Evolutionary conservation across 1,140 invertebrate genomes (phyloP), one percentile per base, ranked within the genome.

Genomic region (Solenopsis invicta): DNA sequence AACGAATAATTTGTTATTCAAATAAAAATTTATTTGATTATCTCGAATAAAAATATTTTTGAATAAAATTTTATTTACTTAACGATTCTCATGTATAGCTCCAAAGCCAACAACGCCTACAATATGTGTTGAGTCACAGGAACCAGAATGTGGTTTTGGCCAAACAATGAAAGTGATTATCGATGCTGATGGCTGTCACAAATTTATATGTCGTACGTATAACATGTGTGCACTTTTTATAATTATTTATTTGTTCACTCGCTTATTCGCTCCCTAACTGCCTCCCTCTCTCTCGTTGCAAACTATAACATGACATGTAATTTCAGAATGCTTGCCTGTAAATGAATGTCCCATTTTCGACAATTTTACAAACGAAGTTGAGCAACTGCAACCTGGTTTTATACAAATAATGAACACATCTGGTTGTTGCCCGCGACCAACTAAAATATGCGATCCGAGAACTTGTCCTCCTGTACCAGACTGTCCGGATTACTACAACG

Each of bases 371-470:
- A 91, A 95, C 13, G 94, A 96, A 59, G 90, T 95, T 4, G 89
- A 93, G 8, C 74, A 88, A 59, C 75, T 97, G 18, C 94, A 96
- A 76, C 95, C 96, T 48, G 98, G 98, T 9, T 96, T 97, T 90
- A 94, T 96, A 48, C 93, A 95, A 0, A 91, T 96, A 1, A 92
- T 96, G 0, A 96, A 97, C 90, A 94, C 93, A 24, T 95, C 95
- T 50, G 97, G 97, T 3, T 98, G 98, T 92, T 98, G 98, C 92
- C 96, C 97, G 0, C 95, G 94, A 29, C 94, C 96, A 2, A 93
- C 96, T 52, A 94, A 96, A 48, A 90, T 96, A 1, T 98, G 98
- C 86, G 95, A 96, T 34, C 93, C 94, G 8, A 95, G 96, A 41
- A 95, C 93, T 1, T 98, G 97, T 92, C 97, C 97, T 4, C 52